Percentiles rank a stretch among this genome's conserved stretches.
Conservation (phyloP, 2,113 vertebrate species). For the Scomber colias region DNA sequence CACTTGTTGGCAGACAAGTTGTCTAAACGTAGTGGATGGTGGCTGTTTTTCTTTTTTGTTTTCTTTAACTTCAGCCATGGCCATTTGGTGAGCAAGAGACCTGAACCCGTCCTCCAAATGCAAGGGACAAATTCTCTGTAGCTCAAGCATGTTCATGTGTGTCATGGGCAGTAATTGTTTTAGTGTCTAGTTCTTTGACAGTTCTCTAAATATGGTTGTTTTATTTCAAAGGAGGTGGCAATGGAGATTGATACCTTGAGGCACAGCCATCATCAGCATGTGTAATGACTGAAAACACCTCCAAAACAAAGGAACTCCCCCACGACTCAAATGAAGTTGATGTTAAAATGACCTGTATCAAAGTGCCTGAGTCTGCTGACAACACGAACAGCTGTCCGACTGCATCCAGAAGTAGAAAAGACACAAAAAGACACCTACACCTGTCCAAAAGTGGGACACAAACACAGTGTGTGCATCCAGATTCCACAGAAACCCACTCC, state of each 20-base stretch:
- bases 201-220: conserved; percentile 1
- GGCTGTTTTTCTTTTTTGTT: neutral
- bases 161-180: neutral
- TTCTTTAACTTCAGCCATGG: neutral
- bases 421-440: neutral
- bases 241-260: neutral
- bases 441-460: neutral
- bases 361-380: neutral
- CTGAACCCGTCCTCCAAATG: no score
- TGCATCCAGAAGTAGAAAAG: neutral
- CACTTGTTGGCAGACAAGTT: neutral
- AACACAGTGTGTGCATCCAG: neutral
- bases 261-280: neutral
- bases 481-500: neutral
- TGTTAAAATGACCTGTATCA: neutral
- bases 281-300: neutral
- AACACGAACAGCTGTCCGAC: neutral
- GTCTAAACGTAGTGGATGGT: neutral
- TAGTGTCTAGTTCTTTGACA: neutral
- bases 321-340: neutral
- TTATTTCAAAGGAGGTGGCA: conserved; percentile 38
- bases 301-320: neutral
- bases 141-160: no score
- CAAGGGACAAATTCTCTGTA: no score
- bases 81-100: neutral